Base-by-base conservation (phyloP, 2,797 vertebrate genomes). In the Halcyon chelicuti region DNA sequence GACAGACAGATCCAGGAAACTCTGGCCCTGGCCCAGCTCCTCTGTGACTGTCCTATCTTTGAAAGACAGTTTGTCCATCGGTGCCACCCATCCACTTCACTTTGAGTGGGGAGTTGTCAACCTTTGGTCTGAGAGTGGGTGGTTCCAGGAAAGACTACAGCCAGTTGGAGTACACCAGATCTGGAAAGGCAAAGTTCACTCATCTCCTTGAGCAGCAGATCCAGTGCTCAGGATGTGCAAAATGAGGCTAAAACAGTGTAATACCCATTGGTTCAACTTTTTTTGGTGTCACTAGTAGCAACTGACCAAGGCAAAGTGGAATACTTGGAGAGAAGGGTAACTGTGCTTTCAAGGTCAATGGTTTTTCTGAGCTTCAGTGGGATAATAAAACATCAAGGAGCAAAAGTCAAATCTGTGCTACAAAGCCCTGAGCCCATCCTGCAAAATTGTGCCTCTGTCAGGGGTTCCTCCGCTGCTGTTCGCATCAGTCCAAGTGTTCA, bases 381-480 rank as follows among this genome's bases (percentile, higher is more conserved):
- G 42, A 74, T 71, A 58, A 91, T 16, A 57, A 83, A 83, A 57
- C 26, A 52, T 1, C 4, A 75, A 61, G 68, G 25, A 88, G 18
- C 10, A 88, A 42, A 91, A 68, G 28, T 57, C 68, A 72, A 54
- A 49, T 14, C 9, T 82, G 28, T 80, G 51, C 35, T 81, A 29
- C 44, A 83, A 93, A 77, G 10, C 31, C 33, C 61, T 1, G 8
- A 86, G 31, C 46, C 40, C n/a, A 31, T 0, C 0, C 39, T 0
- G 0, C 47, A 81, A 40, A 81, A 54, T 17, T 1, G 0, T 33
- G 33, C 51, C 63, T 23, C 51, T 18, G 17, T 47, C 35, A 73
- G 35, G 22, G 7, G 17, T 33, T 92, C 33, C 54, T 72, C 21
- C 0, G 0, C 44, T 9, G 28, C 44, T 61, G 52, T 46, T 77